Conservation (phyloP, 2,113 vertebrate genomes). For the Onychostruthus taczanowskii region DNA sequence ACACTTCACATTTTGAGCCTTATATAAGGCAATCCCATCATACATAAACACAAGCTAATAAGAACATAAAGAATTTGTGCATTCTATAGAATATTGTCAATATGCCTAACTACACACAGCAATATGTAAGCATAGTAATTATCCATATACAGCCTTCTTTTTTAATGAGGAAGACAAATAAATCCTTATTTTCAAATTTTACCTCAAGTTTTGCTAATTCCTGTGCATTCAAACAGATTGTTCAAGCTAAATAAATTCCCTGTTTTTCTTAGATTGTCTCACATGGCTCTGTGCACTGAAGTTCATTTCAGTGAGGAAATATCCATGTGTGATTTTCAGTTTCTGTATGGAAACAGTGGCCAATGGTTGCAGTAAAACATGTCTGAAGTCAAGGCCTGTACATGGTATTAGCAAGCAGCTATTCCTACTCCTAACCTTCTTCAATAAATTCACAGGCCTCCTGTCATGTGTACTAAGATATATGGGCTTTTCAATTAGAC, state of each 20-base stretch:
- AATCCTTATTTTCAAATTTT: background rate
- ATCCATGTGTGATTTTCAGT: background rate
- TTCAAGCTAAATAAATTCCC: background rate
- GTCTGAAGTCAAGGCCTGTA: background rate
- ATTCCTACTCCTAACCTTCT: background rate
- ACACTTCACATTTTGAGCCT: background rate
- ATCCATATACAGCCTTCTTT: background rate
- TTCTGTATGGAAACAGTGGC: background rate
- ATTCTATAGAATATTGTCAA: background rate
- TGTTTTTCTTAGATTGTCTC: background rate
- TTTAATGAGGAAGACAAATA: background rate
- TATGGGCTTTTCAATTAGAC: background rate
- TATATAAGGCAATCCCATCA: background rate
- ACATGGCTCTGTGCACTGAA: background rate
- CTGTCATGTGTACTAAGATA: accelerated
- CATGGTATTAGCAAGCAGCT: background rate
- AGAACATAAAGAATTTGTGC: background rate
- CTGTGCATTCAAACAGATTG: background rate
- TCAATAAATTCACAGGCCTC: background rate
- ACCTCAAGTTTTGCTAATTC: background rate
- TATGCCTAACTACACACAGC: background rate
- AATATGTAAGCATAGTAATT: background rate
- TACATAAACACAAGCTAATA: background rate
- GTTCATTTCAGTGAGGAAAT: background rate
- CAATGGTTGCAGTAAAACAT: background rate